Evolutionary conservation across 1,140 invertebrate genomes (phyloP), one percentile per base, ranked within the genome.

Genomic region (Apis florea): DNA sequence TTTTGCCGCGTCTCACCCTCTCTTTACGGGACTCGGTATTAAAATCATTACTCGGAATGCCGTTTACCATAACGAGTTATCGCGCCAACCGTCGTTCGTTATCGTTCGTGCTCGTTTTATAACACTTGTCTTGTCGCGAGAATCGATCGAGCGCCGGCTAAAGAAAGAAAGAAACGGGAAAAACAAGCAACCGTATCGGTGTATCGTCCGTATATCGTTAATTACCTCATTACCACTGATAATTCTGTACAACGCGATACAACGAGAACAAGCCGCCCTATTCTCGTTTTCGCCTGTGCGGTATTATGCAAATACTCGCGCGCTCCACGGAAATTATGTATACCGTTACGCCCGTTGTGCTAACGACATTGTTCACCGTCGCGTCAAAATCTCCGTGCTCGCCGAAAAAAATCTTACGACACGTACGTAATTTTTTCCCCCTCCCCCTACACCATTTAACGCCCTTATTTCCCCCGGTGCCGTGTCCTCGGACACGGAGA

Each of bases 1-100:
- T 92, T 93, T 92, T 84, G 84, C 82, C 87, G 89, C 80, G 74
- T 86, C 75, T 85, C 90, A 88, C 85, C 89, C 90, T 91, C 89
- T 88, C 89, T 77, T 86, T 47, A 26, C 64, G 54, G 67, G 74
- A 76, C 86, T 87, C 74, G 71, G 61, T 88, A 87, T 87, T 88
- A 88, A 88, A 88, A 87, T 88, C 86, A 87, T 88, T 88, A 82
- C 79, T 74, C 56, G 61, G 83, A 63, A 72, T 63, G 71, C 74
- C 71, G 61, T 84, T 84, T 81, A 64, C 83, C 80, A 61, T 81
- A 70, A 79, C 74, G 68, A 79, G 79, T 67, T 71, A 74, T 61
- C 54, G 49, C 69, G 54, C 21, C 56, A 56, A 59, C 51, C 70
- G 73, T 59, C 49, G 31, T n/a, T n/a, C n/a, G n/a, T n/a, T n/a